These are phyloP conservation scores for Heliconius cydno DNA, from an alignment of 2,888 invertebrate genomes.

Conservation along the genomic window DNA sequence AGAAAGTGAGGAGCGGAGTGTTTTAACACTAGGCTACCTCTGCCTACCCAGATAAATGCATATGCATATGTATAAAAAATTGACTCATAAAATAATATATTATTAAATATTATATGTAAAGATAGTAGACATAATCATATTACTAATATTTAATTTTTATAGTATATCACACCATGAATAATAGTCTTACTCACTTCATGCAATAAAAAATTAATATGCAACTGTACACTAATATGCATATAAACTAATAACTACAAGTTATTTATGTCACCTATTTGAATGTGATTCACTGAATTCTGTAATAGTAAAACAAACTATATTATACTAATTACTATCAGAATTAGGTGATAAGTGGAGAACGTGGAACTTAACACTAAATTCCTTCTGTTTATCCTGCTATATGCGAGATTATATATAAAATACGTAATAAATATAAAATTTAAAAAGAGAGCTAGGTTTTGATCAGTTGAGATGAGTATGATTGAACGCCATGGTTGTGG, in stretches of 20 bases:
- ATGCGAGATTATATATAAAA: too few species aligned
- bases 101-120: not conserved
- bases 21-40: too few species aligned
- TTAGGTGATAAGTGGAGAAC: too few species aligned
- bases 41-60: too few species aligned
- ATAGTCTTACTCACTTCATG: conserved; percentile 58
- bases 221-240: conserved; percentile 56
- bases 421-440: too few species aligned
- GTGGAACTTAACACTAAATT: too few species aligned
- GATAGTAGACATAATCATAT: not conserved
- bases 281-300: conserved; percentile 36
- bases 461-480: too few species aligned
- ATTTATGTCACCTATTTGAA: conserved; percentile 55
- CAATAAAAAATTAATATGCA: conserved; percentile 62
- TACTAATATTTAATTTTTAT: conserved; percentile 19
- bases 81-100: not conserved
- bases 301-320: conserved; percentile 1
- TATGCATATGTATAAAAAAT: not conserved
- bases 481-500: not conserved
- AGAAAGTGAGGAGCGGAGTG: too few species aligned
- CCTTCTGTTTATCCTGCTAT: too few species aligned
- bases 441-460: not conserved
- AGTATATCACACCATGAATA: conserved; percentile 51
- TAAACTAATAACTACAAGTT: conserved; percentile 49
- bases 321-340: too few species aligned